These are phyloP conservation scores for Carcharodon carcharias DNA, from an alignment of 2,797 vertebrate species.

Conservation along the genomic window DNA sequence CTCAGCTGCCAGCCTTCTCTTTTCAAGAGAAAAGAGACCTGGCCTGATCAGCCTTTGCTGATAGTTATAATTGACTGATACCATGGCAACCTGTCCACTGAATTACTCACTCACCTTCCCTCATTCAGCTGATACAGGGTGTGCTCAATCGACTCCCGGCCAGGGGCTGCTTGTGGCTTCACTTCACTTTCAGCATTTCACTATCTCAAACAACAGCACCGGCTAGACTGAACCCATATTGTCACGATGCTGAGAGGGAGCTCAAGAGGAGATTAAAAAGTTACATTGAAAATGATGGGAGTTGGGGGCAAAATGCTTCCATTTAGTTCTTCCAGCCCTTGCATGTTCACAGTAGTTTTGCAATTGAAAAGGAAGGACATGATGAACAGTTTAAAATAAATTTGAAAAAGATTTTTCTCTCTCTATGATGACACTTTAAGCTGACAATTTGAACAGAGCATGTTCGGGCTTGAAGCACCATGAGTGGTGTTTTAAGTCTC, in stretches of 20 bases:
- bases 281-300: background rate
- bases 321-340: background rate
- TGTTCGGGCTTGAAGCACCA: conserved; percentile 10
- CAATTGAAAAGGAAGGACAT: background rate
- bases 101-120: background rate
- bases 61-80: background rate
- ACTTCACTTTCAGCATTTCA: background rate
- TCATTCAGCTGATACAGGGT: background rate
- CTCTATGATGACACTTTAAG: background rate
- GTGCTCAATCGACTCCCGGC: too few species aligned
- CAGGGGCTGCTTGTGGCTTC: background rate
- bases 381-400: conserved; percentile 8
- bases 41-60: too few species aligned
- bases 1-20: background rate
- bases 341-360: background rate
- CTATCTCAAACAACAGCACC: too few species aligned
- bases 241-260: background rate
- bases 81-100: background rate
- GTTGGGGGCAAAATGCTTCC: background rate
- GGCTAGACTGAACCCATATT: background rate
- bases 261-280: background rate
- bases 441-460: conserved; percentile 16
- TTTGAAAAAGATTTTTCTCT: background rate
- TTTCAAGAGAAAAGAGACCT: background rate
- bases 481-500: conserved; percentile 21